Base-by-base conservation (phyloP, 2,888 invertebrate species). In the Archips crataeganus region DNA sequence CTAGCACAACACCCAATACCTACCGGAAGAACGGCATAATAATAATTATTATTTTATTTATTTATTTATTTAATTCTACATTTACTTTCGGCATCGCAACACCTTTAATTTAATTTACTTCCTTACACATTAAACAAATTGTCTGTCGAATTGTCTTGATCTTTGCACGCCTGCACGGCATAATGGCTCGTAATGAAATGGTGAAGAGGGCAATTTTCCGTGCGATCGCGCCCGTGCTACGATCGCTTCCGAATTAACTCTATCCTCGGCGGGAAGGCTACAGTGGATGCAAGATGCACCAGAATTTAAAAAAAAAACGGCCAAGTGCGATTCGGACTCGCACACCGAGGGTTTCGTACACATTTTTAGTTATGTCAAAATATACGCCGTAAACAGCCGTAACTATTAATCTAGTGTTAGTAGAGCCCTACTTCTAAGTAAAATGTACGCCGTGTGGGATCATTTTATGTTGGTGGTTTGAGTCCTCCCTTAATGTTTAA, bases 161-260 rank as follows among this genome's bases (percentile, higher is more conserved):
- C 66, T 73, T 59, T 83, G 84, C 89, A 89, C 79, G 88, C 89
- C 85, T 83, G 84, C 89, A 89, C 79, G 88, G 89, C 85, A 92
- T 91, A 89, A 91, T 92, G 87, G 88, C 85, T 87, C 91, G 86
- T 92, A 92, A 92, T 92, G 89, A 84, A 89, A 91, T 89, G 84
- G 87, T 70, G 86, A 83, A 87, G 88, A 86, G 89, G 83, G 87
- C 92, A 93, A 93, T 93, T 93, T 93, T 92, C 91, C 91, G 89
- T 92, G 84, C 86, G 90, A 90, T 87, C 89, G 90, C 91, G 81
- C 83, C 80, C 83, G 84, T 80, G 82, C 83, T 81, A 81, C 86
- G 89, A 88, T 90, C 90, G 87, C 88, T 86, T 80, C 88, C 88
- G 91, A 92, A 92, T 92, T 92, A 93, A 92, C 92, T 73, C 57